A percentile compares a stretch with the other conserved stretches of the same genome.
These are phyloP conservation scores for Chlorops oryzae DNA, from an alignment of 1,140 invertebrate species.

Conservation along the genomic window DNA sequence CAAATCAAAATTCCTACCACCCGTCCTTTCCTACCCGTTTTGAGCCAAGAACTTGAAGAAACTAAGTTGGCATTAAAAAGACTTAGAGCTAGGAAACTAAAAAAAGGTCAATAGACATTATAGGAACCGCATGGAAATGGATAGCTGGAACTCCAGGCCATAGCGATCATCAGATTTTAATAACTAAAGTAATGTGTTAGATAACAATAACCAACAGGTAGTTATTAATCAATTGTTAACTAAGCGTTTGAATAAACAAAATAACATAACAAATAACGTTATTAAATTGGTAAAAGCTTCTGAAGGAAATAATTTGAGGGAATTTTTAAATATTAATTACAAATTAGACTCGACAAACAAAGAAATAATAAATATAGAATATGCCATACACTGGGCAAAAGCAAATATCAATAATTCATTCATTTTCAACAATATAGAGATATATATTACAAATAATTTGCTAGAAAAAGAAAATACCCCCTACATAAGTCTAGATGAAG, in stretches of 20 bases:
- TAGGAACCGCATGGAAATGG: slow-evolving; percentile 6
- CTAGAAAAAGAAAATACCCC: neutral
- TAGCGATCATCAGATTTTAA: neutral
- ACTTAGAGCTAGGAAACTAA: neutral
- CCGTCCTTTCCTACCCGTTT: neutral
- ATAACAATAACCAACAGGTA: slow-evolving; percentile 2
- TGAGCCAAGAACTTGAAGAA: neutral
- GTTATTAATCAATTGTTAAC: neutral
- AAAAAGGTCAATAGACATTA: slow-evolving; percentile 1
- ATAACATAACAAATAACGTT: neutral
- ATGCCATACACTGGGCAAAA: neutral
- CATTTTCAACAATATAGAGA: neutral
- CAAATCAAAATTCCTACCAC: no score
- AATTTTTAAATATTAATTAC: neutral
- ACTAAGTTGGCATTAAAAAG: neutral
- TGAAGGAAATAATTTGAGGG: neutral
- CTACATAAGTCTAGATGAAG: slow-evolving; percentile 1
- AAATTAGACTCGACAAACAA: slow-evolving; percentile 1
- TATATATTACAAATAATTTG: neutral
- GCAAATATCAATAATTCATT: neutral
- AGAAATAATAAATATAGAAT: neutral
- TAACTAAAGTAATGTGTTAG: neutral
- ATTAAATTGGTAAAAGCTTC: neutral
- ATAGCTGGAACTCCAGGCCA: slow-evolving; percentile 2
- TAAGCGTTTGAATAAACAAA: neutral